phyloP scores from a whole-genome alignment of 1,140 invertebrate species.

The Grapholita molesta region DNA sequence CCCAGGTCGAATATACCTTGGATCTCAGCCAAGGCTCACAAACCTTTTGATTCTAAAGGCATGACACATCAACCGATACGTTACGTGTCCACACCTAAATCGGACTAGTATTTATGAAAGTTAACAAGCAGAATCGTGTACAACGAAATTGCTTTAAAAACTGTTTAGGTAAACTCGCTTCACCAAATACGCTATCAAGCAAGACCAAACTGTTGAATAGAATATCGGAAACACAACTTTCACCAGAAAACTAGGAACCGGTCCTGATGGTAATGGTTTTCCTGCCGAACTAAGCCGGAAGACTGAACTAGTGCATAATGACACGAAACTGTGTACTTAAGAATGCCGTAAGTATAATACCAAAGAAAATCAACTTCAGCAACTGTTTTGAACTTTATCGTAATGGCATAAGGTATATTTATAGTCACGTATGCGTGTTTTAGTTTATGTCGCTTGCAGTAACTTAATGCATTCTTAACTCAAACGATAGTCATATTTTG shows the following conservation, averaged over 20 bases:
- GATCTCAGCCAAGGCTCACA: background rate
- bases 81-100: background rate
- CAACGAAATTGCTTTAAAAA: background rate
- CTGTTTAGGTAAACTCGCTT: background rate
- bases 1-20: background rate
- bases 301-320: slow-evolving; percentile 3
- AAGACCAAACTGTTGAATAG: background rate
- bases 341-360: background rate
- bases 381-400: background rate
- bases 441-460: background rate
- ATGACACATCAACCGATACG: background rate
- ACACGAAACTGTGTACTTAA: slow-evolving; percentile 8
- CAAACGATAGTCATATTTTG: background rate
- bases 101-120: background rate
- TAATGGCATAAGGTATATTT: background rate
- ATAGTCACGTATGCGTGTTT: background rate
- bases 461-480: background rate
- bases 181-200: background rate
- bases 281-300: slow-evolving; percentile 16
- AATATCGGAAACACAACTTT: slow-evolving; percentile 6
- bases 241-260: slow-evolving; percentile 7
- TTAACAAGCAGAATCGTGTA: background rate
- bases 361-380: background rate
- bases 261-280: slow-evolving; percentile 2
- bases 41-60: background rate